Evolutionary conservation across 2,888 invertebrate genomes (phyloP).

Genomic region (Aphidoletes aphidimyza): DNA sequence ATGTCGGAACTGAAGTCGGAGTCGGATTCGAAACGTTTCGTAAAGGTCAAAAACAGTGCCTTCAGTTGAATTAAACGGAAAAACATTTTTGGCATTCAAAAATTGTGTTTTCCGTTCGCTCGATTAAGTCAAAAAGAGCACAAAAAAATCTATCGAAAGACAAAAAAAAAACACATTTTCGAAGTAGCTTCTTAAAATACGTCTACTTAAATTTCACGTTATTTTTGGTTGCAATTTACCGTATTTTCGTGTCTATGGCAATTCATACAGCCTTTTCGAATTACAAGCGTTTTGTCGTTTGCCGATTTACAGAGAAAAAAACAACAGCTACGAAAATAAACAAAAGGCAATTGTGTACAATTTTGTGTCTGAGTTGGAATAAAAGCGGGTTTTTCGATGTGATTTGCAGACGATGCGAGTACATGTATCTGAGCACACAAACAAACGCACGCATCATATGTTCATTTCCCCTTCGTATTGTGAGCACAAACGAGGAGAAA

Average conservation of each 20-base stretch:
- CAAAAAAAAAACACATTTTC: not conserved
- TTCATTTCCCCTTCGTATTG: conserved; percentile 1
- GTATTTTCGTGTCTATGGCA: not conserved
- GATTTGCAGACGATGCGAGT: not conserved
- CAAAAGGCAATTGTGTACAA: conserved; percentile 40
- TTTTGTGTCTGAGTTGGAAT: conserved; percentile 39
- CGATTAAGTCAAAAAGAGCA: too few relatives aligned
- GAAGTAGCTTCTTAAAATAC: not conserved
- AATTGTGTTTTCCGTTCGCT: too few relatives aligned
- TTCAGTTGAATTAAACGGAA: too few relatives aligned
- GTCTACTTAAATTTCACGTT: not conserved
- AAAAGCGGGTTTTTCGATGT: conserved; percentile 34
- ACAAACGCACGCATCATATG: not conserved
- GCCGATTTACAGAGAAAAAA: not conserved
- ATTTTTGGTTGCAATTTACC: not conserved
- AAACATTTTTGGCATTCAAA: too few relatives aligned
- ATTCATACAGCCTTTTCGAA: not conserved
- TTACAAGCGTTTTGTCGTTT: conserved; percentile 24
- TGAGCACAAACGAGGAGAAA: not conserved
- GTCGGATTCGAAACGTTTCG: too few relatives aligned
- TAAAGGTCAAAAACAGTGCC: too few relatives aligned
- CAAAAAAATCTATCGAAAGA: too few relatives aligned
- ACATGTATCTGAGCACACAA: not conserved
- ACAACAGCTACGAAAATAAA: conserved; percentile 7
- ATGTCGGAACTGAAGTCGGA: too few relatives aligned